These are phyloP conservation scores for Lophotriccus pileatus DNA, from an alignment of 2,797 vertebrate genomes.

Conservation along the genomic window DNA sequence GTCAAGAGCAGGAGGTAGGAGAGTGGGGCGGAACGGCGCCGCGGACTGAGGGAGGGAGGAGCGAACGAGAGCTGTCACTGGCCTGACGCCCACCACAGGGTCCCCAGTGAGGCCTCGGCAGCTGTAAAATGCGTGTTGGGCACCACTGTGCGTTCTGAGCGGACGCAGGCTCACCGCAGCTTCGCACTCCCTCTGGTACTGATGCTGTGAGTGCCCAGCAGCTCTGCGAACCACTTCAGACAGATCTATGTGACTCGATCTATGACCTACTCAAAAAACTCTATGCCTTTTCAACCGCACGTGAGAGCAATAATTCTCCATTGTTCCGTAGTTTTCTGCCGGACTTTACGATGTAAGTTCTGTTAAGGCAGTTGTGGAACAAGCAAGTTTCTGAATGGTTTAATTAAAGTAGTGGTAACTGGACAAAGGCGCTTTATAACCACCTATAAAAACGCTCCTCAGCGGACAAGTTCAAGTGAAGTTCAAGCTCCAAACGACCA, in stretches of 20 bases:
- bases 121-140: too few relatives aligned
- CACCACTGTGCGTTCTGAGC: too few relatives aligned
- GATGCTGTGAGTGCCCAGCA: fast-evolving
- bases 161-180: fast-evolving
- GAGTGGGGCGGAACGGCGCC: too few relatives aligned
- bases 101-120: fast-evolving
- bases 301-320: background rate
- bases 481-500: background rate
- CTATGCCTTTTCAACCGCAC: background rate
- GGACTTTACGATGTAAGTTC: background rate
- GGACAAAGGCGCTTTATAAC: background rate
- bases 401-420: background rate
- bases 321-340: background rate
- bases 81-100: fast-evolving
- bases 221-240: too few relatives aligned
- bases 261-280: background rate
- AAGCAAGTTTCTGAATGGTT: background rate
- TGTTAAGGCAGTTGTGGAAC: background rate
- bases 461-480: background rate
- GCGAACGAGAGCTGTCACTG: fast-evolving
- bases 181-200: too few relatives aligned
- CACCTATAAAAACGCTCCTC: background rate
- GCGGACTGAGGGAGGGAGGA: too few relatives aligned
- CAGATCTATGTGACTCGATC: fast-evolving
- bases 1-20: fast-evolving